Evolutionary conservation across 2,888 invertebrate genomes (phyloP).

Genomic region (Strigamia transsilvanica): DNA sequence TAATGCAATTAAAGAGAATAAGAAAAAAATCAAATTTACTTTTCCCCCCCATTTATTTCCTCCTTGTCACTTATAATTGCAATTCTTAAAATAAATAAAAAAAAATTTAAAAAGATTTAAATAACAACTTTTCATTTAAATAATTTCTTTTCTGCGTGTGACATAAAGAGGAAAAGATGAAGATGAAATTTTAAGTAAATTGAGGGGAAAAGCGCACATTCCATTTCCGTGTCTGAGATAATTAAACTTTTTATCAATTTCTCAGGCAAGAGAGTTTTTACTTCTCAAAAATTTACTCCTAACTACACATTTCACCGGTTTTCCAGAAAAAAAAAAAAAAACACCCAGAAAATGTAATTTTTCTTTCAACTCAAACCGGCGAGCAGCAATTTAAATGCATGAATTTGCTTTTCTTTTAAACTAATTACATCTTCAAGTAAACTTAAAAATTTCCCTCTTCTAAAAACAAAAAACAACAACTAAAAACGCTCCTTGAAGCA

Average conservation of each 20-base stretch:
- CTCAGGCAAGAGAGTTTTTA: background rate
- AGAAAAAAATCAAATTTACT: background rate
- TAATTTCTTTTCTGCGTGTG: background rate
- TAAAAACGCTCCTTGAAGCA: background rate
- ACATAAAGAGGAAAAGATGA: background rate
- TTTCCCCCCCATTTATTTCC: background rate
- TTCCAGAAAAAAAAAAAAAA: slow-evolving; percentile 4
- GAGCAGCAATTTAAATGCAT: slow-evolving; percentile 52
- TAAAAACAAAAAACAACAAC: background rate
- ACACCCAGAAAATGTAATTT: background rate
- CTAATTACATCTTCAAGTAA: slow-evolving; percentile 3
- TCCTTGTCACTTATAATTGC: slow-evolving; percentile 8
- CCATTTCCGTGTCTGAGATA: slow-evolving; percentile 2
- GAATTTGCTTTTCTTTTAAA: background rate
- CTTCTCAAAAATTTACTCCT: background rate
- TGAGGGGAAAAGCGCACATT: background rate
- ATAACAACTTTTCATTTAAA: slow-evolving; percentile 1
- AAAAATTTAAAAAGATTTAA: background rate
- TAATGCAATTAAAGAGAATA: background rate
- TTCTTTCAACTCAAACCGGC: background rate
- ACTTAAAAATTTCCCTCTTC: background rate
- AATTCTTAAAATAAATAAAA: background rate
- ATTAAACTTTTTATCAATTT: slow-evolving; percentile 8
- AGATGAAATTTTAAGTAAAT: background rate
- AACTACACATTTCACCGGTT: background rate